A percentile compares a stretch with the other conserved stretches of the same genome.
Conservation (phyloP, 2,797 vertebrate genomes). For the Phaenicophaeus curvirostris region DNA sequence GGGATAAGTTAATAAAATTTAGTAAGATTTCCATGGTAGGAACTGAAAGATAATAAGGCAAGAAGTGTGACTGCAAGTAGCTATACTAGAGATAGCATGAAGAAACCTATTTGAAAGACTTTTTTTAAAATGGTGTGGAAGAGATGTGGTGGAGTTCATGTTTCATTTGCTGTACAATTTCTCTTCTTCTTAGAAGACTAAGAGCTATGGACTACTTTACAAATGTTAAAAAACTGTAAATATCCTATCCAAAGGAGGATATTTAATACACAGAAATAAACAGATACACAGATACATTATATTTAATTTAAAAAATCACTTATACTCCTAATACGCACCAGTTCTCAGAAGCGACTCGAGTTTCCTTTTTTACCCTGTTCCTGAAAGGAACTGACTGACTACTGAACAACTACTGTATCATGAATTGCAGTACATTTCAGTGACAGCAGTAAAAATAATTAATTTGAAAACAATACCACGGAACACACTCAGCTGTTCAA, state of each 20-base stretch:
- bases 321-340: background rate
- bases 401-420: background rate
- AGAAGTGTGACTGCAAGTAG: background rate
- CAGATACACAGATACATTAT: background rate
- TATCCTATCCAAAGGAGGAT: background rate
- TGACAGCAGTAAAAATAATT: conserved; percentile 14
- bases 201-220: background rate
- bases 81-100: background rate
- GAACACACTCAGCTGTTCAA: background rate
- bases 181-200: background rate
- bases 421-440: background rate
- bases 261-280: background rate
- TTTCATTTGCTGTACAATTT: background rate
- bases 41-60: background rate
- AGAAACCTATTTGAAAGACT: background rate
- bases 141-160: background rate
- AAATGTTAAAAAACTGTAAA: background rate
- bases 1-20: background rate
- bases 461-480: conserved; percentile 2
- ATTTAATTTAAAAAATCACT: background rate
- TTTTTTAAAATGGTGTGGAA: background rate
- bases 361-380: background rate
- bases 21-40: background rate
- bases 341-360: background rate
- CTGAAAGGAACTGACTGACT: background rate